Evolutionary conservation across 2,888 invertebrate genomes (phyloP), one percentile per base, ranked within the genome.

Genomic region (Congeria kusceri): DNA sequence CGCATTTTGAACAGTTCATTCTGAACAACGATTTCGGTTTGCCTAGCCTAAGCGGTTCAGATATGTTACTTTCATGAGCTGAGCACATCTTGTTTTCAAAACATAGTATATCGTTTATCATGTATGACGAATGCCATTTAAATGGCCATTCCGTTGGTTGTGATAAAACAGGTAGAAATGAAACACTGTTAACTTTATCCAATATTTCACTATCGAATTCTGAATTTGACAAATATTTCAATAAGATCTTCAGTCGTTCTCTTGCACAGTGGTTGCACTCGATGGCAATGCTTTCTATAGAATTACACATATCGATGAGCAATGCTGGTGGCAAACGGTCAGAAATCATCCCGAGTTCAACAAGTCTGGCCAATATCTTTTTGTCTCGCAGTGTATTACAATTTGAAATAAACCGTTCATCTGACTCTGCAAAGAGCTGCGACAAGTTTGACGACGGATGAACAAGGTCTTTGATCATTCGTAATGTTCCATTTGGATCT

Each of bases 371-470:
- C 13, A 83, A 71, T 18, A 64, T 58, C 23, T 44, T 25, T 61
- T 67, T 23, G 13, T 49, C 15, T 18, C 59, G 61, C 29, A 66
- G 68, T 7, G 69, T 46, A 18, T 11, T 75, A 23, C 75, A 29
- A 18, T 23, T 70, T 28, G 77, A 47, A 1, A 90, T 90, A 78
- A 91, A 91, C 3, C 84, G 29, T 20, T 74, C 87, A 59, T 92
- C 91, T 3, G 66, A 69, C 11, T 59, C 57, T 4, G 44, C n/a
- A 62, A 85, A 92, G 44, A 92, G 76, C 0, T 57, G 27, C 7
- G 87, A 81, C 9, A 86, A 58, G 11, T 65, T 28, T 23, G 86
- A 69, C 0, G 32, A 27, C 7, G 89, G 90, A 71, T 88, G 77
- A 20, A 92, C 79, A 13, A 91, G 77, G 27, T 89, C 84, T 5